Evolutionary conservation across 30 jellyfish, hydroid and myxozoan species (phyloP).

Genomic region (Mastigias papua): DNA sequence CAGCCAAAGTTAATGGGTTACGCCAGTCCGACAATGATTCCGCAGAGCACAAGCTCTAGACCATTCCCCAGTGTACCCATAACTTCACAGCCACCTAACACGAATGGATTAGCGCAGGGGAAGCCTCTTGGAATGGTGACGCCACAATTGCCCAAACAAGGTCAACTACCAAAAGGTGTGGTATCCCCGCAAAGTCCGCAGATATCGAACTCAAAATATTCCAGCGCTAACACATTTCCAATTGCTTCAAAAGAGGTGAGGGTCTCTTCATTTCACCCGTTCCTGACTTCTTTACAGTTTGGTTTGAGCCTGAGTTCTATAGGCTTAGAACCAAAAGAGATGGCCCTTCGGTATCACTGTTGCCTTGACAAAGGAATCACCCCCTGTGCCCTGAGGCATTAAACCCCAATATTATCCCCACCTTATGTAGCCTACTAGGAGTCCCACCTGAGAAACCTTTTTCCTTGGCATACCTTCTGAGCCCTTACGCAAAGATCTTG

Average conservation of each 20-base stretch:
- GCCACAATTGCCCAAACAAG: conserved; percentile 64
- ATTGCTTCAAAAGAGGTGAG: conserved; percentile 11
- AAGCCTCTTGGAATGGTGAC: conserved; percentile 72
- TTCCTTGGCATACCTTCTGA: no score
- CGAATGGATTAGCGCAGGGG: conserved; percentile 6
- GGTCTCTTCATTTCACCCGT: no score
- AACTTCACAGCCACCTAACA: not conserved
- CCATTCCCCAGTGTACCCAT: conserved; percentile 14
- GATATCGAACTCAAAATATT: not conserved
- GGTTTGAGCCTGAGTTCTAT: no score
- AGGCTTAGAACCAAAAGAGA: no score
- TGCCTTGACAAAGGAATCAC: no score
- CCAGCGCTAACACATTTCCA: not conserved
- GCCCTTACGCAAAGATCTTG: no score
- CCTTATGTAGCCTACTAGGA: no score
- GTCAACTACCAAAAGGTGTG: conserved; percentile 21
- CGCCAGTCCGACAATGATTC: conserved; percentile 16
- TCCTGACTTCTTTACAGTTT: no score
- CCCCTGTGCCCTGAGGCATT: no score
- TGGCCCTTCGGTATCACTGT: no score
- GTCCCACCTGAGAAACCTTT: no score
- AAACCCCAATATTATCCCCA: no score
- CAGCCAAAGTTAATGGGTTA: conserved; percentile 18
- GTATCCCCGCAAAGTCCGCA: conserved; percentile 38
- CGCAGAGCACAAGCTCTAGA: conserved; percentile 13